A percentile compares a stretch with the other conserved stretches of the same genome.
phyloP scores from a whole-genome alignment of 2,113 vertebrate genomes.

The Esox niger region DNA sequence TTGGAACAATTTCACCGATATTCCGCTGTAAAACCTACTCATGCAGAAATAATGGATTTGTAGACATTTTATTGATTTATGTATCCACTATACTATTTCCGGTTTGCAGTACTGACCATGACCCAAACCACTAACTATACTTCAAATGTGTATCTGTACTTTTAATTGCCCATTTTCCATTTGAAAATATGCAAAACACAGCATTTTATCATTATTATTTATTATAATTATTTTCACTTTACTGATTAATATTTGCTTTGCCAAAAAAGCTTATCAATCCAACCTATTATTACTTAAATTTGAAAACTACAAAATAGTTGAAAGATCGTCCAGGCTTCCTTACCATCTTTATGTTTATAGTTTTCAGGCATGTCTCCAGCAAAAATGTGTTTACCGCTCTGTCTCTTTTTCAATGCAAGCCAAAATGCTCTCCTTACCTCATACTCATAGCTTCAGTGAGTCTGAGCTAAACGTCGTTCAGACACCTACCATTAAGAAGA shows the following conservation, averaged over 20 bases:
- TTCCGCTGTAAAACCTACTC: slow-evolving; percentile 49
- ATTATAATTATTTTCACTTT: not conserved
- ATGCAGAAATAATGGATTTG: slow-evolving; percentile 52
- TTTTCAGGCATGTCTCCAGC: too few species aligned
- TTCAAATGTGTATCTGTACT: slow-evolving; percentile 40
- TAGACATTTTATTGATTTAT: slow-evolving; percentile 50
- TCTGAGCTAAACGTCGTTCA: slow-evolving; percentile 30
- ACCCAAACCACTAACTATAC: slow-evolving; percentile 35
- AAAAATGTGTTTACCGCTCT: slow-evolving; percentile 25
- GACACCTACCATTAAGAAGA: not conserved
- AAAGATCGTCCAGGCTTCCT: too few species aligned
- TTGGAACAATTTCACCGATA: slow-evolving; percentile 40
- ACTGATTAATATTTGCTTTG: slow-evolving; percentile 7
- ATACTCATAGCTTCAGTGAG: slow-evolving; percentile 38
- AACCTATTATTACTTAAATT: slow-evolving; percentile 18
- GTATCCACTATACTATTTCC: slow-evolving; percentile 16
- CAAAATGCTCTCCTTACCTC: slow-evolving; percentile 31
- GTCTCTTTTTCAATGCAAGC: slow-evolving; percentile 34
- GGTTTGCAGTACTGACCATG: slow-evolving; percentile 6
- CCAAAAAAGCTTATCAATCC: slow-evolving; percentile 46
- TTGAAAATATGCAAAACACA: slow-evolving; percentile 43
- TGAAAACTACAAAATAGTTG: not conserved
- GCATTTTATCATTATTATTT: too few species aligned
- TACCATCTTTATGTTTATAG: too few species aligned
- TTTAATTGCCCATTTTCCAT: slow-evolving; percentile 36